A percentile compares a stretch with the other conserved stretches of the same genome.
phyloP scores from a whole-genome alignment of 2,888 invertebrate species.

The Mythimna albipuncta region DNA sequence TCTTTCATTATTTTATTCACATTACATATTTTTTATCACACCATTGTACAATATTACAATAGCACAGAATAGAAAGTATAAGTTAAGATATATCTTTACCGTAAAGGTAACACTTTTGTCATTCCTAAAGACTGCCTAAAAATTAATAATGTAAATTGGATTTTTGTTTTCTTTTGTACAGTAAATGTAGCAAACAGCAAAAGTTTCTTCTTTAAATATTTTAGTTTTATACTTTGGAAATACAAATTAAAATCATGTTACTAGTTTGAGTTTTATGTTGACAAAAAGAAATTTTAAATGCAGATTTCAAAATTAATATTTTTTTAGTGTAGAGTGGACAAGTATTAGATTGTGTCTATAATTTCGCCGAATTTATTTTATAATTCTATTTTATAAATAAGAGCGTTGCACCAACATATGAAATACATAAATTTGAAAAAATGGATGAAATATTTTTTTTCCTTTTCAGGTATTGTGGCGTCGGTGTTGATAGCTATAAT shows the following conservation, averaged over 20 bases:
- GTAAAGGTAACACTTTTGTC: too few species aligned
- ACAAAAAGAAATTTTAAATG: neutral
- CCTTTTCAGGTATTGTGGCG: conserved; percentile 93
- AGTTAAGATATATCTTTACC: neutral
- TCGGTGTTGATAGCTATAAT: conserved; percentile 97
- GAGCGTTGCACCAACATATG: too few species aligned
- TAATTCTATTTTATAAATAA: too few species aligned
- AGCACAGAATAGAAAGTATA: neutral
- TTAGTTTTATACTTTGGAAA: neutral
- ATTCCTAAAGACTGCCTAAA: too few species aligned
- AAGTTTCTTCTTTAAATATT: too few species aligned
- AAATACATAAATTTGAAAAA: too few species aligned
- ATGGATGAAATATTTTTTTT: neutral
- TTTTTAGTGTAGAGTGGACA: neutral
- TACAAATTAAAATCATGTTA: neutral
- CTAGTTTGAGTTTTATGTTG: neutral
- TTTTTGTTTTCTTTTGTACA: too few species aligned
- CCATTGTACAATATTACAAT: neutral
- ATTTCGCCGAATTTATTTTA: too few species aligned
- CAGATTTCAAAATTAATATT: neutral
- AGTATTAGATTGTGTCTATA: too few species aligned
- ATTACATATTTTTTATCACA: too few species aligned
- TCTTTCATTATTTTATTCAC: neutral
- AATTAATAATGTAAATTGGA: too few species aligned
- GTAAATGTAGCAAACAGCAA: too few species aligned